Evolutionary conservation across 2,797 vertebrate species (phyloP).

Genomic region (Valencia hispanica): DNA sequence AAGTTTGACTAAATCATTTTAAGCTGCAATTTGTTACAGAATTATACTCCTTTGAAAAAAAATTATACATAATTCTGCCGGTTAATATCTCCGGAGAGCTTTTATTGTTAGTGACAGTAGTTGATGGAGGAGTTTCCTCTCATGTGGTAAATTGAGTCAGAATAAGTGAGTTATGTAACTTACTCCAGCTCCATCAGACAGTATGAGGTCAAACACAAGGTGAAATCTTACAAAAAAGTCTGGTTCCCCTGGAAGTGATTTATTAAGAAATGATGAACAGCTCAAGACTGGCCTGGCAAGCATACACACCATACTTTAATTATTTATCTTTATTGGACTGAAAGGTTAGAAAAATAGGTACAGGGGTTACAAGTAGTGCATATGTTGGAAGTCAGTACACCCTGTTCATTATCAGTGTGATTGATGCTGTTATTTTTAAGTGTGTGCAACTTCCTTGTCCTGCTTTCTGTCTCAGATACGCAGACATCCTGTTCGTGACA

Average conservation of each 20-base stretch:
- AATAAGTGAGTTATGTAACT: background rate
- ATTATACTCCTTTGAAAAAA: background rate
- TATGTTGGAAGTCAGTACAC: background rate
- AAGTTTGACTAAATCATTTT: background rate
- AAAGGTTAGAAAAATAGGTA: background rate
- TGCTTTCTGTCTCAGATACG: conserved; percentile 80
- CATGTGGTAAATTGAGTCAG: background rate
- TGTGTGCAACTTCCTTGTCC: background rate
- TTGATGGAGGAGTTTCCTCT: background rate
- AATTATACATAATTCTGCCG: background rate
- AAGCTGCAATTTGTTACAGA: background rate
- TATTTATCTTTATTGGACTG: background rate
- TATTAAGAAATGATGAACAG: background rate
- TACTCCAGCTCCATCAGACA: background rate
- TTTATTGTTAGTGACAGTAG: background rate
- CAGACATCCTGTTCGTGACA: conserved; percentile 94
- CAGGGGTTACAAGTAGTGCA: background rate
- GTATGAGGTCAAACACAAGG: background rate
- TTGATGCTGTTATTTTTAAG: background rate
- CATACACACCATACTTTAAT: background rate
- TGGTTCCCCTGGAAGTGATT: background rate
- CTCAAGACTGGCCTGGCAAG: background rate
- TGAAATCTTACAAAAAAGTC: background rate
- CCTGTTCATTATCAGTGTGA: background rate
- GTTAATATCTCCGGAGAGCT: background rate